phyloP scores from a whole-genome alignment of 2,113 vertebrate genomes.

The Argyrosomus japonicus region DNA sequence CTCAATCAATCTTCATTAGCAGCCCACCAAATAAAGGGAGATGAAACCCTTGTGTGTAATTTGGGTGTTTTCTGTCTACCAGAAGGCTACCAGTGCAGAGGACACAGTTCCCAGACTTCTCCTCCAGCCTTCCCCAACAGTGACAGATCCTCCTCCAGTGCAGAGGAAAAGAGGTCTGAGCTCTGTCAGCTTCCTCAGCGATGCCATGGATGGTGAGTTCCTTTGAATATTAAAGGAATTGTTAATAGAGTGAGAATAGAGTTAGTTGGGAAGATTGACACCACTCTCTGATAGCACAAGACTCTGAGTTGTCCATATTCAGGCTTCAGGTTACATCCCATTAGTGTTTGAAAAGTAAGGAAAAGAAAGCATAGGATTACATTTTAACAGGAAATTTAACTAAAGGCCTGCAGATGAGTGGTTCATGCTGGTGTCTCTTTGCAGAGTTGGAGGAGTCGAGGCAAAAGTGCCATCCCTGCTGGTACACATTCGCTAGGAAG shows the following conservation, averaged over 20 bases:
- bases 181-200: conserved; percentile 94
- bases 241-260: background rate
- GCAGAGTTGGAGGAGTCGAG: conserved; percentile 94
- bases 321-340: background rate
- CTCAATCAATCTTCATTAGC: background rate
- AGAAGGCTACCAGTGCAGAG: conserved; percentile 60
- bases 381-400: background rate
- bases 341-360: conserved; percentile 7
- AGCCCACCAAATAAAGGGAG: background rate
- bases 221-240: conserved; percentile 9
- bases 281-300: background rate
- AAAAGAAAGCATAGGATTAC: background rate
- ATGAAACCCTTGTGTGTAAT: background rate
- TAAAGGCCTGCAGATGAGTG: background rate
- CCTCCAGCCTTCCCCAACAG: conserved; percentile 82
- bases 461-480: conserved; percentile 94
- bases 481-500: conserved; percentile 91
- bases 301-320: background rate
- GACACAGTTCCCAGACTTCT: conserved; percentile 69
- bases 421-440: conserved; percentile 30
- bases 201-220: conserved; percentile 92
- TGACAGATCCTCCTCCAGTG: conserved; percentile 81
- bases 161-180: conserved; percentile 91
- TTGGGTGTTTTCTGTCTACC: conserved; percentile 26
- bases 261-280: background rate